A percentile compares a stretch with the other conserved stretches of the same genome.
Conservation (phyloP, 2,797 vertebrate species). For the Harpagifer antarcticus region DNA sequence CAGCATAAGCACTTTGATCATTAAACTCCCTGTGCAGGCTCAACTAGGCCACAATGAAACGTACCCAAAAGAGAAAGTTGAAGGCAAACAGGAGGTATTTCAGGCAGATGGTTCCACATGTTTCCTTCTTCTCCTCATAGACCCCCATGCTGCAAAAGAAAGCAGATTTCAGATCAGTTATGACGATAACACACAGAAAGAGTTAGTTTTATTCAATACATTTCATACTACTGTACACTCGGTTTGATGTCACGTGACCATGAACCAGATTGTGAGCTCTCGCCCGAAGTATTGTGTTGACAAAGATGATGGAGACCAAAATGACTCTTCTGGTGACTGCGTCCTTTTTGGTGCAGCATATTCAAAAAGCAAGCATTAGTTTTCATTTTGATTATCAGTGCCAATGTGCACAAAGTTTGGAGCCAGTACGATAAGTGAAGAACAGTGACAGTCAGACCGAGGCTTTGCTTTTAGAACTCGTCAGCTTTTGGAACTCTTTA, state of each 20-base stretch:
- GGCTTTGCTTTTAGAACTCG: not conserved
- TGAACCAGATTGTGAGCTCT: not conserved
- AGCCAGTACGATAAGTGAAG: not conserved
- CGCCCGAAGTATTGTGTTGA: not conserved
- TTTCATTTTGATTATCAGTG: not conserved
- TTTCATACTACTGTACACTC: not conserved
- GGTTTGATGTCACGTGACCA: not conserved
- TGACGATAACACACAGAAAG: not conserved
- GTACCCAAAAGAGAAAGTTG: constrained; percentile 98
- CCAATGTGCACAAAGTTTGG: too few species aligned
- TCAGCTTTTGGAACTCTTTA: not conserved
- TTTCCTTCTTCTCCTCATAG: constrained; percentile 87
- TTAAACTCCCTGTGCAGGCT: not conserved
- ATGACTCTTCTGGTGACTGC: not conserved
- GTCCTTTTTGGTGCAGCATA: not conserved
- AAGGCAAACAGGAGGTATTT: constrained; percentile 96
- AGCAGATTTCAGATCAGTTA: constrained; percentile 11
- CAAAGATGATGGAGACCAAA: not conserved
- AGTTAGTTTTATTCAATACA: not conserved
- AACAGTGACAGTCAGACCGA: too few species aligned
- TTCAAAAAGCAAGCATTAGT: not conserved
- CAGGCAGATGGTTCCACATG: constrained; percentile 93
- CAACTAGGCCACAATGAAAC: constrained; percentile 50
- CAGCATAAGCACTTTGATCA: not conserved
- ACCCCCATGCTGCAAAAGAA: constrained; percentile 84